Base-by-base conservation (phyloP, 2,113 vertebrate species). In the Hippocampus zosterae region DNA sequence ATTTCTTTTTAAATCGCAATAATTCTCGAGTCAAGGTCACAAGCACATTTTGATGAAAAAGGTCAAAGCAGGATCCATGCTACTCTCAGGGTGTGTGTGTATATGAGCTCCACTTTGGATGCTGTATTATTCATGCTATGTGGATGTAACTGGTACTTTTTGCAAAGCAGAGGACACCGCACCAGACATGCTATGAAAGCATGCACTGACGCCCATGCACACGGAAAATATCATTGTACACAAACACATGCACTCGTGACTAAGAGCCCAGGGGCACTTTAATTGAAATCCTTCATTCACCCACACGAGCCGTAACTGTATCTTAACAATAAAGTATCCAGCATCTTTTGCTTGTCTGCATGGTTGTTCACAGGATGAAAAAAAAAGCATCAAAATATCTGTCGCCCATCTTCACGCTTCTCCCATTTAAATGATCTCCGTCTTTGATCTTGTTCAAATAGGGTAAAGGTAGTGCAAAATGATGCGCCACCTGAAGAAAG, bases 51-150 rank as follows among this genome's bases (percentile, higher is more conserved):
- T 40, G 60, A 59, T 8, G 13, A n/a, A 61, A 44, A 74, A 55
- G 11, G 23, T 27, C 55, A 57, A 21, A 27, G 40, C 37, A 65
- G 1, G 19, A 65, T 65, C 33, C 29, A 29, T 12, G 18, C 19
- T 62, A 18, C 29, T 8, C 19, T 2, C 15, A 5, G 48, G 80
- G 53, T 27, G 2, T 67, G 69, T 65, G 59, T 55, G 57, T 57
- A 68, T 57, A 65, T 56, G 8, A 40, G 62, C 61, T 0, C 68
- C 61, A 67, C 57, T 37, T 5, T 40, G 50, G 50, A 59, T 13
- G 21, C 5, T 79, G 59, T 68, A 85, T 84, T 70, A 83, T 85
- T 83, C 68, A 85, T 80, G 74, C 67, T 37, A 21, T 13, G 48
- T 40, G 68, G 67, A 70, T 83, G 71, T 69, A 69, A 68, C 42